Base-by-base conservation (phyloP, 2,888 invertebrate genomes). In the Gastracanthus pulcherrimus region DNA sequence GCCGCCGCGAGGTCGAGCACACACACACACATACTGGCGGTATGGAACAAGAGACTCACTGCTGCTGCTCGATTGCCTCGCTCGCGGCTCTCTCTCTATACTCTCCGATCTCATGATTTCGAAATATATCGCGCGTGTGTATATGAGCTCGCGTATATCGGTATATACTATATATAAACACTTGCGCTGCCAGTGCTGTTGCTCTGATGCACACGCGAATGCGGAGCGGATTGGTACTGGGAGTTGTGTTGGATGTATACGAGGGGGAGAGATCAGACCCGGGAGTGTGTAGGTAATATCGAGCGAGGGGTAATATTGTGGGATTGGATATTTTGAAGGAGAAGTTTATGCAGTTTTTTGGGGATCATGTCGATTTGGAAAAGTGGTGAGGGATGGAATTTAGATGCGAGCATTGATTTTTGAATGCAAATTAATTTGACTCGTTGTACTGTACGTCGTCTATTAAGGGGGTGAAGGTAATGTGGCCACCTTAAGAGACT, bases 71-170 rank as follows among this genome's bases (percentile, higher is more conserved):
- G 80, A 69, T 41, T 70, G 69, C 74, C 69, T 80, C 71, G 38
- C 76, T 60, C 23, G 67, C 64, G n/a, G 45, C 48, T 45, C 62
- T 62, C 45, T n/a, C n/a, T n/a, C n/a, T n/a, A n/a, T n/a, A 31
- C 48, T 55, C 58, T 34, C 51, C 62, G 34, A 75, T 80, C 80
- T 66, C 55, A 36, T 66, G 75, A 74, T 80, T 75, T 81, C 74
- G 72, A 74, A 81, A 77, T 69, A 55, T 58, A 41, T 51, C 34
- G n/a, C 23, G 16, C 9, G 31, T 11, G 36, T 58, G 45, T 11
- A 29, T 19, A 31, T 41, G n/a, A n/a, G n/a, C 23, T 7, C 9
- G 31, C 6, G 36, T 58, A 34, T 11, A 29, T 19, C 31, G 31
- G 38, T 48, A 2, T 34, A 16, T 34, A 36, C 62, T 31, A 13